Evolutionary conservation across 2,113 vertebrate species (phyloP), one percentile per base, ranked within the genome.

Genomic region (Saccopteryx bilineata): DNA sequence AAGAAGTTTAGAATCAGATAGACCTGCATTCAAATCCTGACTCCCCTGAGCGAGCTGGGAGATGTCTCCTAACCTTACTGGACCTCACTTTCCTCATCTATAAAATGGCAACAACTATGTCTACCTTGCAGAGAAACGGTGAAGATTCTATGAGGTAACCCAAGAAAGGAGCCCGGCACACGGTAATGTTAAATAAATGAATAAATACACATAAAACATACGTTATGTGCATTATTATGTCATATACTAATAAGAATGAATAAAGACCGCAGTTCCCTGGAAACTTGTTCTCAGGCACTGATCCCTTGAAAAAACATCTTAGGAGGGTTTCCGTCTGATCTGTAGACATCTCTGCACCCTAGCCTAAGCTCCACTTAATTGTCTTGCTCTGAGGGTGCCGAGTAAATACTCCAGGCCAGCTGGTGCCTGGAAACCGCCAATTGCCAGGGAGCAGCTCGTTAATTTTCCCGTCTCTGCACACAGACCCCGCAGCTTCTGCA

Each of bases 351-450:
- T 87, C 90, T 28, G 96, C 86, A 90, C 84, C 92, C 83, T 39
- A 17, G 95, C 91, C 78, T 96, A 92, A 89, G 95, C 95, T 86
- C 61, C 86, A 92, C 82, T 95, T 96, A 93, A 97, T 76, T 94
- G 96, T 96, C 89, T 94, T 5, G 46, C 94, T 96, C 74, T 6
- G 79, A 95, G 97, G 91, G 96, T 96, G 95, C 91, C 0, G 82
- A 88, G 96, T 84, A 97, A 95, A 97, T 90, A 93, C 88, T 96
- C 85, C 92, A 96, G 96, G 94, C 96, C 97, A 95, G 94, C 96
- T 94, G 91, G 96, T 94, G 95, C 96, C 95, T 91, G 89, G 92
- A 94, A 95, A 96, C 96, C 56, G 91, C 97, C 93, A 66, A 93
- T 58, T 48, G 96, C 75, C 5, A 9, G 71, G 90, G 75, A 93